Conservation (phyloP, 2,888 invertebrate species). For the Andricus curvator region DNA sequence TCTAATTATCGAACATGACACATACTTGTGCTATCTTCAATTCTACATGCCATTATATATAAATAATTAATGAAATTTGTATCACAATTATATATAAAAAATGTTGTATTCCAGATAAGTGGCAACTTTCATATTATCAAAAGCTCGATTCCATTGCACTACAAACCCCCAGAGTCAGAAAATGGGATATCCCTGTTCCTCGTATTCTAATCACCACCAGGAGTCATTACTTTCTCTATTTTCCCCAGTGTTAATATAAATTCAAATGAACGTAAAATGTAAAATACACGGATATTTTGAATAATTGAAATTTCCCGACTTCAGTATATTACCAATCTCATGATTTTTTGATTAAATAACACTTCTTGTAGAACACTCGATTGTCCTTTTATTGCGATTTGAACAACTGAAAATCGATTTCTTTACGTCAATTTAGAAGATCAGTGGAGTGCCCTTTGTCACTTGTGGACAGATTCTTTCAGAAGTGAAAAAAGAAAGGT, state of each 20-base stretch:
- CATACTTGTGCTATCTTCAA: too few relatives aligned
- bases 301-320: background rate
- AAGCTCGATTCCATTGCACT: background rate
- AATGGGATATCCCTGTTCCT: background rate
- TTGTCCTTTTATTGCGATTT: background rate
- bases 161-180: background rate
- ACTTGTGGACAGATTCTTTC: conserved; percentile 10
- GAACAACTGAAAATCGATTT: background rate
- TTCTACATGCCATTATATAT: too few relatives aligned
- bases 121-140: background rate
- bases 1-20: too few relatives aligned
- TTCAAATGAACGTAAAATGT: background rate
- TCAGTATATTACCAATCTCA: background rate
- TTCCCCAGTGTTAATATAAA: background rate
- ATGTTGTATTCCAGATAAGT: background rate
- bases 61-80: too few relatives aligned
- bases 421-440: background rate
- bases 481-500: conserved; percentile 26
- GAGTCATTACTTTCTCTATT: background rate
- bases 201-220: background rate
- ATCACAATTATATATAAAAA: too few relatives aligned
- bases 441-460: conserved; percentile 5
- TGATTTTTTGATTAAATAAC: background rate
- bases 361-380: background rate
- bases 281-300: background rate